These are phyloP conservation scores for Mythimna albipuncta DNA, from an alignment of 2,888 invertebrate species.

Conservation along the genomic window DNA sequence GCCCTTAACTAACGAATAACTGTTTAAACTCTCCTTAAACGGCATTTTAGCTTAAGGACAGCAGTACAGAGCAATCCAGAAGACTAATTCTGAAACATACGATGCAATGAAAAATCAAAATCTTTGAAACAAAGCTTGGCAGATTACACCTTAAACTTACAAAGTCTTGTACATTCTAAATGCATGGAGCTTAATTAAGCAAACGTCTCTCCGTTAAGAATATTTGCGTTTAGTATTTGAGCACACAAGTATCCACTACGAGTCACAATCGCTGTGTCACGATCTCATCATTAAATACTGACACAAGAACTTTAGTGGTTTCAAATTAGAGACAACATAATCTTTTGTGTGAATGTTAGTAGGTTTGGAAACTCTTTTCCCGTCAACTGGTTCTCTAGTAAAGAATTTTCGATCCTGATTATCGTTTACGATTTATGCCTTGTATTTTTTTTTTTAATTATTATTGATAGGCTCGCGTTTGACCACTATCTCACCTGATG, in stretches of 20 bases:
- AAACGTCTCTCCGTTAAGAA: constrained; percentile 36
- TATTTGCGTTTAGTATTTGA: constrained; percentile 34
- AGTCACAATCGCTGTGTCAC: constrained; percentile 51
- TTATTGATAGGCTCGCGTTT: too few relatives aligned
- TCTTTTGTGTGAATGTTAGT: constrained; percentile 35
- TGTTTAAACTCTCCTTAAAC: too few relatives aligned
- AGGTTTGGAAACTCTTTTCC: constrained; percentile 35
- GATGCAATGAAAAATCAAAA: background rate
- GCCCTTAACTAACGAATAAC: too few relatives aligned
- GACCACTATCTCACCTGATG: too few relatives aligned
- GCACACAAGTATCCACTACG: constrained; percentile 10
- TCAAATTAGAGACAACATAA: constrained; percentile 47
- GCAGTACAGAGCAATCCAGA: background rate
- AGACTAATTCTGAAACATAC: background rate
- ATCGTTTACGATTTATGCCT: background rate
- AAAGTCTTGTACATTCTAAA: constrained; percentile 27
- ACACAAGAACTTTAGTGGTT: constrained; percentile 52
- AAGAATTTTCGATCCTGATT: background rate
- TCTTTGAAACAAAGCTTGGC: background rate
- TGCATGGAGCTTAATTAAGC: constrained; percentile 31
- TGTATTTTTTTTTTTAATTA: too few relatives aligned
- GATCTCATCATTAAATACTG: constrained; percentile 54
- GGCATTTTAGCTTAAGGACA: too few relatives aligned
- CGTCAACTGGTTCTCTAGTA: constrained; percentile 4
- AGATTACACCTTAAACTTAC: background rate